These are phyloP conservation scores for Thrips palmi DNA, from an alignment of 1,140 invertebrate species.

Conservation along the genomic window DNA sequence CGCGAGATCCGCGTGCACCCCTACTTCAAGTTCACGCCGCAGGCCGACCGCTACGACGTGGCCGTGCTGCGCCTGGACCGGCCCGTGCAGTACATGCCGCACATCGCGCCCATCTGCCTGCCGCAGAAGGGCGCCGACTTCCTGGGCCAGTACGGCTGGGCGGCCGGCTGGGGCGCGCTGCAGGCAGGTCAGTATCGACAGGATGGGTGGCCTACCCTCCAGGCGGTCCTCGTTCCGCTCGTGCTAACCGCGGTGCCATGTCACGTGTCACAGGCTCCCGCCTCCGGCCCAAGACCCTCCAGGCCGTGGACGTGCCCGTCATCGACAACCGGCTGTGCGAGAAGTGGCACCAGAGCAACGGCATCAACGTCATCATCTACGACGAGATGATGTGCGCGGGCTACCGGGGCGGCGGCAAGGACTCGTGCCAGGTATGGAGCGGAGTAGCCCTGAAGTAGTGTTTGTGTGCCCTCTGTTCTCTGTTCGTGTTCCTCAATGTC, in stretches of 20 bases:
- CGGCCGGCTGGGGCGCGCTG: conserved; percentile 87
- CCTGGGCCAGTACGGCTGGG: conserved; percentile 76
- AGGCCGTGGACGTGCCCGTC: conserved; percentile 83
- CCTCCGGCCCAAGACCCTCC: conserved; percentile 71
- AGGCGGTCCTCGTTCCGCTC: not conserved
- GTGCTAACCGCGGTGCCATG: no score
- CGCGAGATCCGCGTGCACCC: conserved; percentile 78
- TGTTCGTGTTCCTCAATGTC: not conserved
- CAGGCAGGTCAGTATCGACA: conserved; percentile 34
- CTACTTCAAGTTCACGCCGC: conserved; percentile 88
- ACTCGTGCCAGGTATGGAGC: conserved; percentile 50
- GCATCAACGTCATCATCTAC: conserved; percentile 83
- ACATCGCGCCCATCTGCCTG: conserved; percentile 83
- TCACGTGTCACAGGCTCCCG: conserved; percentile 44
- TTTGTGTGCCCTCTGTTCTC: not conserved
- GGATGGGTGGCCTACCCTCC: conserved; percentile 1
- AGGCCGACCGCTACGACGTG: conserved; percentile 63
- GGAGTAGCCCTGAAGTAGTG: not conserved
- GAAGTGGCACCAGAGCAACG: conserved; percentile 36
- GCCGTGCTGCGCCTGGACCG: conserved; percentile 75
- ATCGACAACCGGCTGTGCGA: conserved; percentile 77
- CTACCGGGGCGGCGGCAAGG: conserved; percentile 74
- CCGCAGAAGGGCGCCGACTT: conserved; percentile 81
- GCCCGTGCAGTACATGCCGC: conserved; percentile 75
- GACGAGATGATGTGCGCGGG: conserved; percentile 96